Percentiles rank a stretch among this genome's conserved stretches.
These are phyloP conservation scores for Pseudois nayaur DNA, from an alignment of 2,113 vertebrate genomes.

Conservation along the genomic window DNA sequence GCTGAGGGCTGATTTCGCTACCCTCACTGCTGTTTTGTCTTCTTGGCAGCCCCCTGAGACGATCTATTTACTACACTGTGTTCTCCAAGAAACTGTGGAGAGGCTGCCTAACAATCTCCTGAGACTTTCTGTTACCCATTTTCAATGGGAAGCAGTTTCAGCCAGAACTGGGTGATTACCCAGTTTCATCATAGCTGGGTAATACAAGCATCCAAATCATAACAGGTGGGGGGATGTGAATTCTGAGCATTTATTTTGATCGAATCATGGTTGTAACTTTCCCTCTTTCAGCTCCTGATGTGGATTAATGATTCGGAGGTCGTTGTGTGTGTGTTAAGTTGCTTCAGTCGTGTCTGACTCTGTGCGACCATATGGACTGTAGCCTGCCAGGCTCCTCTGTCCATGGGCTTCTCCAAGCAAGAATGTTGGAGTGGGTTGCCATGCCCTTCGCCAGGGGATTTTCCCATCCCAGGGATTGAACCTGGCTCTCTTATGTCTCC, in stretches of 20 bases:
- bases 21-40: neutral
- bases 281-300: neutral
- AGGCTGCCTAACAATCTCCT: neutral
- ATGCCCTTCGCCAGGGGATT: neutral
- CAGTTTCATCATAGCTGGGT: neutral
- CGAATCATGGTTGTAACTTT: no score
- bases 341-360: neutral
- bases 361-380: neutral
- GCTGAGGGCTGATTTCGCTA: neutral
- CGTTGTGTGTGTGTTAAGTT: rapidly evolving
- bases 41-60: neutral
- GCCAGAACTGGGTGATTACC: neutral
- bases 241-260: neutral
- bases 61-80: neutral
- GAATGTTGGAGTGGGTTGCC: neutral
- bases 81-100: neutral
- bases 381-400: neutral
- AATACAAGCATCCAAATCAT: neutral
- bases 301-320: neutral
- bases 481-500: neutral
- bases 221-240: neutral
- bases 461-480: neutral
- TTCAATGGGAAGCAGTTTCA: neutral
- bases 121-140: neutral
- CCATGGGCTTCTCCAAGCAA: neutral